Conservation (phyloP, 2,888 invertebrate species). For the Crocallis elinguaria region DNA sequence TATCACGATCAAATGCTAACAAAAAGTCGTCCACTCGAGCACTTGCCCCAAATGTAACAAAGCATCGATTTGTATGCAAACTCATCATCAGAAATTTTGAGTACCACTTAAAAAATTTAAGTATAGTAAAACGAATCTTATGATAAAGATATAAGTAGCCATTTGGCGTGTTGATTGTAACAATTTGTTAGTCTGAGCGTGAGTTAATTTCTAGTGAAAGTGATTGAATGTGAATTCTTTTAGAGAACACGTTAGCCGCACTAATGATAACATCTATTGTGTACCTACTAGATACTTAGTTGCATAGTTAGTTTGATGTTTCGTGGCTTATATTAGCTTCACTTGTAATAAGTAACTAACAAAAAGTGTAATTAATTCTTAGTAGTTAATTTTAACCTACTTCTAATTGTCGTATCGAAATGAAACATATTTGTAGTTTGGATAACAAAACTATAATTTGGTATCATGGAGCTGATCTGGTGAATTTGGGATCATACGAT, state of each 20-base stretch:
- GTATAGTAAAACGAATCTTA: conserved; percentile 1
- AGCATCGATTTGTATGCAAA: conserved; percentile 22
- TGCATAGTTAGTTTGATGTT: too few species aligned
- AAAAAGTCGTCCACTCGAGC: conserved; percentile 16
- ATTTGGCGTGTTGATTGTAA: not conserved
- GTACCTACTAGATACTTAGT: too few species aligned
- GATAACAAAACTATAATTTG: too few species aligned
- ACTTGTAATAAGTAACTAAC: too few species aligned
- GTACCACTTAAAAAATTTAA: not conserved
- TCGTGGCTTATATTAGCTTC: too few species aligned
- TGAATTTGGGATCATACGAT: too few species aligned
- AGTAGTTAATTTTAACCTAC: too few species aligned
- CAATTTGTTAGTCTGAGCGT: conserved; percentile 1
- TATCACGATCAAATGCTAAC: not conserved
- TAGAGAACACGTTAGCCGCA: not conserved
- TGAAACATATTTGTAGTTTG: too few species aligned
- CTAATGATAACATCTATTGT: too few species aligned
- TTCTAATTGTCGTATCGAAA: too few species aligned
- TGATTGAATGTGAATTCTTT: conserved; percentile 6
- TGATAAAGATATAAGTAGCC: not conserved
- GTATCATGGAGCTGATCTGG: too few species aligned
- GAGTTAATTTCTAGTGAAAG: conserved; percentile 23
- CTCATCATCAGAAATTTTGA: conserved; percentile 5
- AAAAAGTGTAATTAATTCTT: too few species aligned
- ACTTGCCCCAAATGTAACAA: conserved; percentile 18